Conservation (phyloP, 92 coral and sea anemone species). For the Bergia sp. region DNA sequence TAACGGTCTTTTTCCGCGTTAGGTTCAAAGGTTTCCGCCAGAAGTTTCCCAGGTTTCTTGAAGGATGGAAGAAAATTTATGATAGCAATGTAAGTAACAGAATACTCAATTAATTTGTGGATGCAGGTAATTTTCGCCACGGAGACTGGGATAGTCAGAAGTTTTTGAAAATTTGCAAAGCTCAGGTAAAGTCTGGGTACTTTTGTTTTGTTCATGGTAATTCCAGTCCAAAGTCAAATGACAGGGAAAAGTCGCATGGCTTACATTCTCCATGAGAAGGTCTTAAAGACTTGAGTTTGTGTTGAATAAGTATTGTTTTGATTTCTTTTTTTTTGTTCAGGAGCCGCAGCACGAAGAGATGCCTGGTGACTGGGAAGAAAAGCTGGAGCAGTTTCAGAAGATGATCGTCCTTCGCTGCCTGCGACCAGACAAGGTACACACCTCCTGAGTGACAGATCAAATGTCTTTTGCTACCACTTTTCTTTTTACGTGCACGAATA, state of each 20-base stretch:
- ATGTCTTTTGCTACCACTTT: no score
- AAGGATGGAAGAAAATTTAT: slow-evolving; percentile 97
- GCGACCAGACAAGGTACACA: slow-evolving; percentile 90
- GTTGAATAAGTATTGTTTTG: no score
- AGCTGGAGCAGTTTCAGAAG: slow-evolving; percentile 86
- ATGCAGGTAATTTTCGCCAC: neutral
- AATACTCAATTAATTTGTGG: neutral
- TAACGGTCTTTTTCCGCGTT: neutral
- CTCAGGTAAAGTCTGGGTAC: no score
- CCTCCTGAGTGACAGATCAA: no score
- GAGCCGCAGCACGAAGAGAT: slow-evolving; percentile 91
- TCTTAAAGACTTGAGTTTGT: neutral
- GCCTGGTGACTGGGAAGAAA: slow-evolving; percentile 98
- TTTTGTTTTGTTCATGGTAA: no score
- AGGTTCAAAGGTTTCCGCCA: slow-evolving; percentile 95
- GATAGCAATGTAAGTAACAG: slow-evolving; percentile 87
- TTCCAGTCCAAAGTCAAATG: no score
- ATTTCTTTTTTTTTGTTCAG: slow-evolving; percentile 39
- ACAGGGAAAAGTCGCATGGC: no score
- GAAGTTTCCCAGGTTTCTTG: slow-evolving; percentile 86
- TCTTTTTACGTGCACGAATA: no score
- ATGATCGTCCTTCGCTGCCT: slow-evolving; percentile 91
- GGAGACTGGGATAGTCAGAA: no score
- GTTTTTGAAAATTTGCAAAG: no score
- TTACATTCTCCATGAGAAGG: neutral